Evolutionary conservation across 2,797 vertebrate genomes (phyloP).

Genomic region (Geotrypetes seraphini): DNA sequence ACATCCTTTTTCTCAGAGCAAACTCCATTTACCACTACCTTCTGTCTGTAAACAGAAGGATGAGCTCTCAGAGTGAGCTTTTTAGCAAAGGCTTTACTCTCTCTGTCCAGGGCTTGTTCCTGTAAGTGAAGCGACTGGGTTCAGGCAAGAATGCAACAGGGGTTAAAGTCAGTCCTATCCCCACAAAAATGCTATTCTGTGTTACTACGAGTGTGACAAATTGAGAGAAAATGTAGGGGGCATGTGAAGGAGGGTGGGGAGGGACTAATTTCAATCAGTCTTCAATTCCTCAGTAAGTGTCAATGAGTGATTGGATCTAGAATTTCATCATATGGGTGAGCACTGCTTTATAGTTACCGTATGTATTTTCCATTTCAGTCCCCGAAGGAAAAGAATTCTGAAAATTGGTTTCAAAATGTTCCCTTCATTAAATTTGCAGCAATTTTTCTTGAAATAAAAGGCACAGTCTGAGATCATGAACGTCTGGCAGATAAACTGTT

Average conservation of each 20-base stretch:
- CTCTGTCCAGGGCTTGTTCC: too few species aligned
- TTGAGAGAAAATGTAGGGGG: constrained; percentile 20
- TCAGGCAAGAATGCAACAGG: not conserved
- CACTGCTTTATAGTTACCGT: constrained; percentile 29
- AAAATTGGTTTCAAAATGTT: constrained; percentile 33
- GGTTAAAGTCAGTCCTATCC: constrained; percentile 27
- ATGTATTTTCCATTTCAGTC: constrained; percentile 27
- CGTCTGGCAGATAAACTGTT: constrained; percentile 15
- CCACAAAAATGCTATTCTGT: constrained; percentile 26
- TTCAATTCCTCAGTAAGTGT: constrained; percentile 25
- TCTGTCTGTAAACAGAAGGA: too few species aligned
- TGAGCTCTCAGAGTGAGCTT: not conserved
- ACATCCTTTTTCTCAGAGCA: too few species aligned
- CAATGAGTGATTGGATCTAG: constrained; percentile 27
- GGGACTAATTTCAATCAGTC: constrained; percentile 42
- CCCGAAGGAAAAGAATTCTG: constrained; percentile 28
- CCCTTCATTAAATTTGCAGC: constrained; percentile 26
- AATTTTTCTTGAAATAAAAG: constrained; percentile 31
- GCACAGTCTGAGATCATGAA: constrained; percentile 11
- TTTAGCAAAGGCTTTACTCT: too few species aligned
- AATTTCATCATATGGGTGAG: constrained; percentile 25
- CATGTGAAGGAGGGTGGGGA: constrained; percentile 23
- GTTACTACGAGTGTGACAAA: constrained; percentile 15
- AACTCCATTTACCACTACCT: too few species aligned
- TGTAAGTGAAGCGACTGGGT: too few species aligned